Evolutionary conservation across 2,113 vertebrate species (phyloP).

Genomic region (Oryzias woworae): DNA sequence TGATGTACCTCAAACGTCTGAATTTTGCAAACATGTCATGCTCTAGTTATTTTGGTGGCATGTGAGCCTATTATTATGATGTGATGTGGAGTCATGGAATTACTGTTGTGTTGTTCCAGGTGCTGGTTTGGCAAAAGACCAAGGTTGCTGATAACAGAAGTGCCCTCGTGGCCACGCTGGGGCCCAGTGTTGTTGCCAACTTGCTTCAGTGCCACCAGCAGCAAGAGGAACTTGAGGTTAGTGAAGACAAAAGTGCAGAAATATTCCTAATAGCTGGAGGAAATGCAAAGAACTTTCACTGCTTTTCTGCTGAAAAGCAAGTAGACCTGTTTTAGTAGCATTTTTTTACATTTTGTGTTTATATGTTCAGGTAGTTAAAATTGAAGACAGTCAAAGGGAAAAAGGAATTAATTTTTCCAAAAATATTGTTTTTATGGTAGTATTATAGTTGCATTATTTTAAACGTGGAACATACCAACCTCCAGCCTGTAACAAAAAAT

Average conservation of each 20-base stretch:
- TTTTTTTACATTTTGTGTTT: no score
- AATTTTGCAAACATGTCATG: no score
- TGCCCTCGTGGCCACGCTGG: slow-evolving; percentile 90
- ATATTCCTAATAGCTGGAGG: not conserved
- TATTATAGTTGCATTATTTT: no score
- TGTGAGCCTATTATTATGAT: not conserved
- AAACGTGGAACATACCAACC: no score
- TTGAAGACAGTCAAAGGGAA: no score
- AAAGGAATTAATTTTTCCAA: no score
- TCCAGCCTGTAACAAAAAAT: no score
- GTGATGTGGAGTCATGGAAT: slow-evolving; percentile 29
- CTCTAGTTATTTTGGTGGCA: not conserved
- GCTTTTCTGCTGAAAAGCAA: not conserved
- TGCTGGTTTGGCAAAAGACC: slow-evolving; percentile 92
- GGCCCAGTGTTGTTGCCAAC: slow-evolving; percentile 80
- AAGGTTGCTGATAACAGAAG: slow-evolving; percentile 87
- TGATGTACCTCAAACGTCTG: no score
- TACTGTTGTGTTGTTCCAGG: slow-evolving; percentile 84
- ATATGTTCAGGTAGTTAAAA: no score
- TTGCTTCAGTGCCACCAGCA: slow-evolving; percentile 85
- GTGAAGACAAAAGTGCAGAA: slow-evolving; percentile 40
- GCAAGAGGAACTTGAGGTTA: slow-evolving; percentile 87
- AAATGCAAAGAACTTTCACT: not conserved
- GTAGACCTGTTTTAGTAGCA: not conserved
- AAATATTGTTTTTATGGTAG: no score